Evolutionary conservation across 2,888 invertebrate genomes (phyloP), one percentile per base, ranked within the genome.

Genomic region (Hirtodrosophila confusa): DNA sequence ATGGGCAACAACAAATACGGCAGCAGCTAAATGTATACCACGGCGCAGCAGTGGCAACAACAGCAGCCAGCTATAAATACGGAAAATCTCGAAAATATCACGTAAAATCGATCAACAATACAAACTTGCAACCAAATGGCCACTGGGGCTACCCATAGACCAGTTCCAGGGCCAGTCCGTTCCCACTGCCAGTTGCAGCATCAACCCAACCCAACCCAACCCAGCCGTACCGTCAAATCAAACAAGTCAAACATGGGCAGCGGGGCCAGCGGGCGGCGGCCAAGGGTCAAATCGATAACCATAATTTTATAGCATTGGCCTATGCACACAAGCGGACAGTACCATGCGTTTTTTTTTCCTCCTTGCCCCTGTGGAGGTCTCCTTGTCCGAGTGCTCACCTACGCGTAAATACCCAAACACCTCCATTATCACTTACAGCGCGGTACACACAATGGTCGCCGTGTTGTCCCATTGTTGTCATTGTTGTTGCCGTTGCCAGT

Each of bases 61-160:
- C 39, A 39, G 51, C 54, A 67, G 57, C 61, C 54, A 75, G 79
- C 77, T 78, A 87, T 89, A 90, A 89, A 89, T 90, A 88, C 90
- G 78, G 84, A 87, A 90, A 89, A 90, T 87, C 88, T 90, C 85
- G 82, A 87, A 90, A 90, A 90, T 89, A 90, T 90, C 90, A 90
- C 90, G 90, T 90, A 90, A 90, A 90, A 90, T 90, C 90, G 90
- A 90, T 90, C 90, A 90, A 89, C 89, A 90, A 89, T 89, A 90
- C 89, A 90, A 89, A 89, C 89, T 89, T 88, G 89, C 90, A 88
- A 70, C 78, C 75, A 75, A 85, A 85, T 87, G 82, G 80, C 75
- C 83, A 76, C 57, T 75, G 75, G 68, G 58, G 61, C 53, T 31
- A 31, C 69, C 68, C 48, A 55, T 63, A 51, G 41, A 29, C 49